phyloP scores from a whole-genome alignment of 1,140 invertebrate genomes.

The Mesaphorura yosii region DNA sequence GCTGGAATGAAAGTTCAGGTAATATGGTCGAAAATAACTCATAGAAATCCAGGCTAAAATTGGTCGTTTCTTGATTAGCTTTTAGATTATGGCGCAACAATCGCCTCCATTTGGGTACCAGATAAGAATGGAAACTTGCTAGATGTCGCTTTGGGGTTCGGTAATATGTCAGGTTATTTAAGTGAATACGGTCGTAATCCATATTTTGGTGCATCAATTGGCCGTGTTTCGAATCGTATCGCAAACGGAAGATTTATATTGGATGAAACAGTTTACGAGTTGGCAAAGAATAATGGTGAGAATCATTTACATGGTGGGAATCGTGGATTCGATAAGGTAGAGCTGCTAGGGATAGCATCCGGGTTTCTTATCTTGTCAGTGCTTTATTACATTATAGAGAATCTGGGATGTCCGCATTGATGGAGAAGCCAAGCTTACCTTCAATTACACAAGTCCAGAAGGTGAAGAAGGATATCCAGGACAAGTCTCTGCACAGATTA shows the following conservation, averaged over 20 bases:
- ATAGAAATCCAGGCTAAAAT: background rate
- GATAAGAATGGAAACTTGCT: constrained; percentile 52
- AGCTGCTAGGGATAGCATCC: no score
- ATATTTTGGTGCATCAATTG: constrained; percentile 79
- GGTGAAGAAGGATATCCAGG: constrained; percentile 83
- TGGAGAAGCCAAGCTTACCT: constrained; percentile 46
- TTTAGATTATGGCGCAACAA: constrained; percentile 64
- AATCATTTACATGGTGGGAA: constrained; percentile 67
- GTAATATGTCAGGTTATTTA: constrained; percentile 51
- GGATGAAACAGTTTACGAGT: constrained; percentile 52
- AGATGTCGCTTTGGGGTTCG: constrained; percentile 67
- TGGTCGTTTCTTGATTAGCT: constrained; percentile 34
- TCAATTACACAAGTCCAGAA: constrained; percentile 59
- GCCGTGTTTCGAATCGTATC: constrained; percentile 78
- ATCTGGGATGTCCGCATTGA: constrained; percentile 37
- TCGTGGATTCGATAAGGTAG: constrained; percentile 74
- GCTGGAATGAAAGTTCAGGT: constrained; percentile 45
- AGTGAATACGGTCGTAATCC: constrained; percentile 43
- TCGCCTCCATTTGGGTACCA: constrained; percentile 60
- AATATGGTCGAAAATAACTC: no score
- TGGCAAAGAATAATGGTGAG: constrained; percentile 56
- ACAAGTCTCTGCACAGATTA: constrained; percentile 50
- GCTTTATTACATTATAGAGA: constrained; percentile 30
- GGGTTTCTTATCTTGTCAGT: background rate
- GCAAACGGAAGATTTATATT: constrained; percentile 54